phyloP scores from a whole-genome alignment of 1,140 invertebrate species.

The Drosophila tropicalis region DNA sequence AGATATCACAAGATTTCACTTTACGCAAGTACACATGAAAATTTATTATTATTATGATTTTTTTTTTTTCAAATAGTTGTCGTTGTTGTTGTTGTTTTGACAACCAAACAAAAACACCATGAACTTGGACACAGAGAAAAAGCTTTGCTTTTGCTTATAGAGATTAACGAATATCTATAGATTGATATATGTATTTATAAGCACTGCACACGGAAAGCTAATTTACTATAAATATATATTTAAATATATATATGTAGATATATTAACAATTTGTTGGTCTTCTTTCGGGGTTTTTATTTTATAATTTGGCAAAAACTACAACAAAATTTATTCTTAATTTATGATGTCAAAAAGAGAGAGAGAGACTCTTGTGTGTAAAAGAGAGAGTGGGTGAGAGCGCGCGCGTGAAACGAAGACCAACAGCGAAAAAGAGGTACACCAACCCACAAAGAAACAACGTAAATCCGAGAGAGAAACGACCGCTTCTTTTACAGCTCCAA shows the following conservation, averaged over 20 bases:
- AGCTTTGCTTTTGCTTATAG: slow-evolving; percentile 26
- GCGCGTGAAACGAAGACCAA: slow-evolving; percentile 47
- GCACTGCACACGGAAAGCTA: slow-evolving; percentile 41
- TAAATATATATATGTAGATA: background rate
- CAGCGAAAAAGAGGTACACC: slow-evolving; percentile 38
- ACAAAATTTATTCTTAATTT: slow-evolving; percentile 45
- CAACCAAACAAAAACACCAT: slow-evolving; percentile 67
- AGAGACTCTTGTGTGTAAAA: background rate
- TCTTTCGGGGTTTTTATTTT: slow-evolving; percentile 24
- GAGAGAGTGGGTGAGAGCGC: slow-evolving; percentile 33
- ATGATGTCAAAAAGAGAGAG: slow-evolving; percentile 42
- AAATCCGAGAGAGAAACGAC: slow-evolving; percentile 10
- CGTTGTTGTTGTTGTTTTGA: slow-evolving; percentile 58
- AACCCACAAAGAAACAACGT: slow-evolving; percentile 22
- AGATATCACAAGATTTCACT: slow-evolving; percentile 32
- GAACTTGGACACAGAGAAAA: slow-evolving; percentile 60
- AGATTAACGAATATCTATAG: slow-evolving; percentile 16
- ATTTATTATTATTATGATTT: slow-evolving; percentile 19
- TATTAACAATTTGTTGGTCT: slow-evolving; percentile 30
- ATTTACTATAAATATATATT: slow-evolving; percentile 9
- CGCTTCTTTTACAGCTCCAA: slow-evolving; percentile 32
- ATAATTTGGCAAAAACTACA: slow-evolving; percentile 45
- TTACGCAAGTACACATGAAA: slow-evolving; percentile 43
- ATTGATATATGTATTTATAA: background rate
- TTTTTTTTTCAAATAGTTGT: slow-evolving; percentile 27